These are phyloP conservation scores for Steinernema scapterisci DNA, from an alignment of 2,888 invertebrate species.

Conservation along the genomic window DNA sequence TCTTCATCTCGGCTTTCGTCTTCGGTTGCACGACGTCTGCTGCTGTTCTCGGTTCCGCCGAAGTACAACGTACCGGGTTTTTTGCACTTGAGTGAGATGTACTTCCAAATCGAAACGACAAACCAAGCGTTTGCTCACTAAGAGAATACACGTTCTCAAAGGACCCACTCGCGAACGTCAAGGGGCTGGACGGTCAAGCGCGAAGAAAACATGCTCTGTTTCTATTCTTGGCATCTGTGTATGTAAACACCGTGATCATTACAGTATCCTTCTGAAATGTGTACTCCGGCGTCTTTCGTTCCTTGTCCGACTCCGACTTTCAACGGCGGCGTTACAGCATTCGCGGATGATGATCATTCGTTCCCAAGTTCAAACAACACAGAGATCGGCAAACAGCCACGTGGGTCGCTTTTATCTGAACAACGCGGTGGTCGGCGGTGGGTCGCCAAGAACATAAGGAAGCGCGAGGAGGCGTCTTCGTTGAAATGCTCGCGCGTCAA, in stretches of 20 bases:
- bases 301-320: too few relatives aligned
- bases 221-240: too few relatives aligned
- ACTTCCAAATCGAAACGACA: too few relatives aligned
- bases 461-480: background rate
- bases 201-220: too few relatives aligned
- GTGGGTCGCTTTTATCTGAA: background rate
- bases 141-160: too few relatives aligned
- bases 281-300: too few relatives aligned
- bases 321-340: too few relatives aligned
- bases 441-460: background rate
- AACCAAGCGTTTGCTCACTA: too few relatives aligned
- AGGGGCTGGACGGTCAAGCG: too few relatives aligned
- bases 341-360: background rate
- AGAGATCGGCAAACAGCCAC: slow-evolving; percentile 4
- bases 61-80: background rate
- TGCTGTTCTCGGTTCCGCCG: background rate
- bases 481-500: background rate
- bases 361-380: slow-evolving; percentile 21
- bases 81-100: background rate
- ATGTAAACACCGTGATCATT: too few relatives aligned
- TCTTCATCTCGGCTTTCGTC: background rate
- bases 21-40: background rate
- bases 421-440: background rate
- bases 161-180: too few relatives aligned
- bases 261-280: too few relatives aligned